Percentiles rank a stretch among this genome's conserved stretches.
Evolutionary conservation across 2,797 vertebrate genomes (phyloP).

Genomic region (Poecilia picta): DNA sequence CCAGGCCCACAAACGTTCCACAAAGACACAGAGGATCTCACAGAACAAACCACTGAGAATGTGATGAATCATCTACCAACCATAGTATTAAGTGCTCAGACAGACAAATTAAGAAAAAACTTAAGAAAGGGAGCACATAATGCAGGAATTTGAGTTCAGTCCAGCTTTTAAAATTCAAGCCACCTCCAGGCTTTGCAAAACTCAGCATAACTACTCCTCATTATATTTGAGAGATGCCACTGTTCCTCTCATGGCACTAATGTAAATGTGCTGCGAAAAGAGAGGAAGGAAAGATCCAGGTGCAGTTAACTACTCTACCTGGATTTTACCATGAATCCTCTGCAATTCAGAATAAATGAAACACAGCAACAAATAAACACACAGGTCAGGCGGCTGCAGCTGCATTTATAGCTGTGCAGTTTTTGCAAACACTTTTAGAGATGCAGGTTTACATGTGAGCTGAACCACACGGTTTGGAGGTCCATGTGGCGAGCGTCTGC

Average conservation of each 20-base stretch:
- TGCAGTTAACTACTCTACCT: conserved; percentile 57
- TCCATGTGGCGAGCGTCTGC: conserved; percentile 68
- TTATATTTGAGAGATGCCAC: conserved; percentile 23
- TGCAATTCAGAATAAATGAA: conserved; percentile 52
- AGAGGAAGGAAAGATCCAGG: conserved; percentile 27
- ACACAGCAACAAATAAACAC: conserved; percentile 48
- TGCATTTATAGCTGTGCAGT: conserved; percentile 41
- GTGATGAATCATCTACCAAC: not conserved
- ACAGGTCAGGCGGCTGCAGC: conserved; percentile 43
- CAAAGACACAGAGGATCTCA: not conserved
- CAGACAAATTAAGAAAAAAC: not conserved
- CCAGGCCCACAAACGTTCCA: not conserved
- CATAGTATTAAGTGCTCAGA: not conserved
- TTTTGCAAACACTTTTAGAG: conserved; percentile 61
- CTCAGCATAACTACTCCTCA: conserved; percentile 20
- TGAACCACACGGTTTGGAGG: conserved; percentile 61
- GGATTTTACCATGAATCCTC: conserved; percentile 47
- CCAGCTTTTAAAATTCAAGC: conserved; percentile 28
- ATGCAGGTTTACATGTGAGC: conserved; percentile 55
- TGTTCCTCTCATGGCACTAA: conserved; percentile 22
- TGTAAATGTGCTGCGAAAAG: conserved; percentile 17
- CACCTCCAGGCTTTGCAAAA: conserved; percentile 19
- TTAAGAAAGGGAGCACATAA: conserved; percentile 20
- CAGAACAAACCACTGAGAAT: not conserved
- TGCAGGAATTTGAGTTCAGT: conserved; percentile 37